Base-by-base conservation (phyloP, 2,113 vertebrate species). In the Pelobates fuscus region DNA sequence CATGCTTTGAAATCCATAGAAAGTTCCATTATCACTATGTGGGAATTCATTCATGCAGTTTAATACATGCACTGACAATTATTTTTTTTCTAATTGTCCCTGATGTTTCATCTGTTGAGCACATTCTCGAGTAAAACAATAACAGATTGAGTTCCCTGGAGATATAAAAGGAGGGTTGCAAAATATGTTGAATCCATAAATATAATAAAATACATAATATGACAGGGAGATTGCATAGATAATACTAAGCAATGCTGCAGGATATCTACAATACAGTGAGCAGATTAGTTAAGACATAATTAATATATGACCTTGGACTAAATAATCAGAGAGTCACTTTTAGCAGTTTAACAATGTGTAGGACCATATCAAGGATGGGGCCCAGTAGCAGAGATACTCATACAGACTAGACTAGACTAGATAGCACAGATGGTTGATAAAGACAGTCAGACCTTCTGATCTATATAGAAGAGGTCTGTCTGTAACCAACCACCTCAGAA, bases 41-140 rank as follows among this genome's bases (percentile, higher is more conserved):
- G 41, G 65, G 54, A 77, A 49, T 77, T 10, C 26, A 37, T 32
- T 60, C 64, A 32, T 27, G 15, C 26, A 12, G 10, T 1, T 14
- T 29, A 43, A 61, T 68, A 44, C 25, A 52, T 52, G 17, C 29
- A 32, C 63, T 75, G 37, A 37, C 32, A 37, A 37, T 32, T 25
- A 49, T 67, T 67, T 57, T 75, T 29, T 46, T 44, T 52, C 5
- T 77, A 54, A 77, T 77, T 68, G 65, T 27, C 61, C 20, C 12
- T 24, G 64, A 61, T 61, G 55, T 52, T 58, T 52, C 55, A 32
- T 32, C 24, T 32, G 59, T 30, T 67, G 65, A 68, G 15, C 43
- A 37, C 25, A 18, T 68, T 67, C 29, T 37, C 32, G 8, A 29
- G 52, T 32, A 27, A 67, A 61, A 60, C 32, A 77, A 68, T 61